Conservation (phyloP, 2,113 vertebrate genomes). For the Propithecus coquereli region DNA sequence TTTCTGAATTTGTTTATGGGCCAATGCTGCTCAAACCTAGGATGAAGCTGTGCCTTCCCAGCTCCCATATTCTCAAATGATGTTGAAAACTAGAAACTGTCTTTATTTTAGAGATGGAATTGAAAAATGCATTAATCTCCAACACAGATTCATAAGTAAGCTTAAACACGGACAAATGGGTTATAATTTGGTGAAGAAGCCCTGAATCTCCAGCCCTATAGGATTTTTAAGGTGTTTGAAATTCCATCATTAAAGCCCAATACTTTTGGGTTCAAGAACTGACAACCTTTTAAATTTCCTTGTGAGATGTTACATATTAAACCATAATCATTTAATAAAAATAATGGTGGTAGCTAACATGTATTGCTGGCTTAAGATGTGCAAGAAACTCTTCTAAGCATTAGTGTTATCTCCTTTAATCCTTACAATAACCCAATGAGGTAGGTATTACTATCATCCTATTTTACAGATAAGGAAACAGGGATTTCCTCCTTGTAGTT, state of each 20-base stretch:
- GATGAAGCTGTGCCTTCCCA: neutral
- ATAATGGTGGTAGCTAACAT: slow-evolving; percentile 36
- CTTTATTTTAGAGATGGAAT: neutral
- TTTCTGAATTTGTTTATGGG: slow-evolving; percentile 60
- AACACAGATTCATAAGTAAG: neutral
- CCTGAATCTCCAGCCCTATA: neutral
- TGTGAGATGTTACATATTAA: slow-evolving; percentile 30
- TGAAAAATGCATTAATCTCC: neutral
- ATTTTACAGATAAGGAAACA: slow-evolving; percentile 50
- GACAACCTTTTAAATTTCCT: slow-evolving; percentile 30
- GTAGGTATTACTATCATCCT: slow-evolving; percentile 31
- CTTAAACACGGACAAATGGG: neutral
- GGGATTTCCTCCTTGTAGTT: neutral
- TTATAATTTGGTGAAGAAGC: neutral
- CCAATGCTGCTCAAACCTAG: neutral
- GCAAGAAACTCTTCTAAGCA: slow-evolving; percentile 22
- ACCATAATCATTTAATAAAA: slow-evolving; percentile 62
- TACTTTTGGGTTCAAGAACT: neutral
- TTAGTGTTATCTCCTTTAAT: slow-evolving; percentile 60
- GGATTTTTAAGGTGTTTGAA: neutral
- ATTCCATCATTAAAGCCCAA: neutral
- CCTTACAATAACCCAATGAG: slow-evolving; percentile 7
- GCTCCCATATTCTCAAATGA: neutral
- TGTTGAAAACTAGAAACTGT: neutral
- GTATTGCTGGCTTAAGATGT: slow-evolving; percentile 46